Conservation (phyloP, 2,797 vertebrate genomes). For the Rhodeus uyekii region DNA sequence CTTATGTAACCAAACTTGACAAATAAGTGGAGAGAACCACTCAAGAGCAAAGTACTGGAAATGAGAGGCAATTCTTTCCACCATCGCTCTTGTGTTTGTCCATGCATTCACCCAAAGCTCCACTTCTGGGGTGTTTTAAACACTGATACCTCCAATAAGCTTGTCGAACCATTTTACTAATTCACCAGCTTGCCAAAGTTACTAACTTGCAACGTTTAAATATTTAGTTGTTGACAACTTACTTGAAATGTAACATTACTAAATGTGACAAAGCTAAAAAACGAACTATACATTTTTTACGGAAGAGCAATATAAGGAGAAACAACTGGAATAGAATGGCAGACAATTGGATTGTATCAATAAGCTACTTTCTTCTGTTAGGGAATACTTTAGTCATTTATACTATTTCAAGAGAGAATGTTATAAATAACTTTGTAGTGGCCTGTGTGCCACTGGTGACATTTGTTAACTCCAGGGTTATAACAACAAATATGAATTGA, state of each 20-base stretch:
- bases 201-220: conserved; percentile 5
- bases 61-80: background rate
- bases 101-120: background rate
- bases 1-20: conserved; percentile 53
- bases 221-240: background rate
- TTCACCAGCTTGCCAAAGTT: background rate
- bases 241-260: background rate
- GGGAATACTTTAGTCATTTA: background rate
- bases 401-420: background rate
- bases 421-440: background rate
- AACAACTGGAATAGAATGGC: background rate
- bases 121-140: conserved; percentile 4
- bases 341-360: too few species aligned
- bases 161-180: background rate
- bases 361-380: background rate
- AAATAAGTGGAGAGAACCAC: conserved; percentile 12
- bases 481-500: background rate
- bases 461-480: background rate
- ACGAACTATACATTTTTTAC: background rate
- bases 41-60: conserved; percentile 29
- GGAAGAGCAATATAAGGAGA: background rate
- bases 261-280: background rate
- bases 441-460: background rate
- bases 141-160: background rate
- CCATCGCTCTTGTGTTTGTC: background rate